phyloP scores from a whole-genome alignment of 2,797 vertebrate genomes.

The Taeniopygia guttata region DNA sequence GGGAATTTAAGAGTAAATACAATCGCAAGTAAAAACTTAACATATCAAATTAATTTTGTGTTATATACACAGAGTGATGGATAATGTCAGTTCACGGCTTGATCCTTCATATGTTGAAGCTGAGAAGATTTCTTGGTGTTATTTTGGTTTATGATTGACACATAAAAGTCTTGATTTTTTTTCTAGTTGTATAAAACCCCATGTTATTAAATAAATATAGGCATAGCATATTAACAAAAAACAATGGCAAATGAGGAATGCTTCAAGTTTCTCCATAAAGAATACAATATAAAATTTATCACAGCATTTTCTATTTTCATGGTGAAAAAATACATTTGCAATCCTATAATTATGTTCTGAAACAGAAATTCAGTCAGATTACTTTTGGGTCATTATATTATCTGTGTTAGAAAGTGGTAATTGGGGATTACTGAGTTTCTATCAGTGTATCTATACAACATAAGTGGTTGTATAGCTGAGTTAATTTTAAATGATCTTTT shows the following conservation, averaged over 20 bases:
- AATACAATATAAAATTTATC: not conserved
- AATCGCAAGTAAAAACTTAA: not conserved
- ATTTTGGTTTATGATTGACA: not conserved
- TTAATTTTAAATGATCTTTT: constrained; percentile 18
- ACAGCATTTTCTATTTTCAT: not conserved
- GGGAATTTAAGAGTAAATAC: constrained; percentile 16
- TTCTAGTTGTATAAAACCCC: not conserved
- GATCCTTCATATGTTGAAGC: not conserved
- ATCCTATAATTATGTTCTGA: not conserved
- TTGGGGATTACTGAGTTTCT: not conserved
- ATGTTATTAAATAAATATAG: not conserved
- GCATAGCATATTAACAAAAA: not conserved
- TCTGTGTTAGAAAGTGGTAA: not conserved
- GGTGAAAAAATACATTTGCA: not conserved
- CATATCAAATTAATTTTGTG: constrained; percentile 21
- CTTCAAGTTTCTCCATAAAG: not conserved
- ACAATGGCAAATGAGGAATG: not conserved
- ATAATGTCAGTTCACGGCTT: not conserved
- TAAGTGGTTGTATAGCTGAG: not conserved
- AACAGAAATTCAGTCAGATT: not conserved
- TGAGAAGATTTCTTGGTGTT: not conserved
- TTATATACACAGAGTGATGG: not conserved
- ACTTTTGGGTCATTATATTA: not conserved
- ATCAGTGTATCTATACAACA: too few species aligned
- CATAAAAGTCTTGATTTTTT: not conserved